Conservation (phyloP, 1,140 invertebrate species). For the Nephotettix cincticeps region DNA sequence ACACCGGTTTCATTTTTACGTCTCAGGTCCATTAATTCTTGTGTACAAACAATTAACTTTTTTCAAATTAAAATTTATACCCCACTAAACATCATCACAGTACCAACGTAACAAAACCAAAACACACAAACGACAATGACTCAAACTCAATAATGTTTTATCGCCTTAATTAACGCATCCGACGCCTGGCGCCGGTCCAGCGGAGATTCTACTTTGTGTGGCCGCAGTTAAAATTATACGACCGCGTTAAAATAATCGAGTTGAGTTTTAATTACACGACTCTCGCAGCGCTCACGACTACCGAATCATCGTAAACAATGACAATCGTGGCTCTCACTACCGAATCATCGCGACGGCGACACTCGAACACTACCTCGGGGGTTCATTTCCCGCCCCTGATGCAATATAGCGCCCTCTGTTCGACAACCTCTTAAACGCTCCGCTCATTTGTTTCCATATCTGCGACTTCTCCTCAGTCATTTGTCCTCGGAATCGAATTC, state of each 20-base stretch:
- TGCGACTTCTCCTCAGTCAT: background rate
- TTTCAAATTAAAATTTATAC: no score
- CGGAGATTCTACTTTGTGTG: background rate
- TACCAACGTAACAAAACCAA: no score
- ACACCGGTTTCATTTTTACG: no score
- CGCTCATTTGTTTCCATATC: slow-evolving; percentile 29
- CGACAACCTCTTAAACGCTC: slow-evolving; percentile 21
- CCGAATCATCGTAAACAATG: background rate
- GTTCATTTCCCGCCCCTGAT: slow-evolving; percentile 29
- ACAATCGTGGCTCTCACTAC: background rate
- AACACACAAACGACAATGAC: no score
- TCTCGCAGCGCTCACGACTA: background rate
- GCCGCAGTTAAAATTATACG: background rate
- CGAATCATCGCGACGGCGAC: no score
- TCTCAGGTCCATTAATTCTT: no score
- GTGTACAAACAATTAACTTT: no score
- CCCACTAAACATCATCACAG: no score
- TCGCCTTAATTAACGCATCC: no score
- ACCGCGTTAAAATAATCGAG: background rate
- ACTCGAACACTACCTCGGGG: slow-evolving; percentile 18
- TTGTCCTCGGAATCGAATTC: slow-evolving; percentile 9
- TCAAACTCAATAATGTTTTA: no score
- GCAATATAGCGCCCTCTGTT: slow-evolving; percentile 14
- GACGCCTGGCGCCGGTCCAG: no score
- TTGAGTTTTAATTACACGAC: background rate